Base-by-base conservation (phyloP, 92 coral and sea anemone species). In the Plumapathes pennacea region DNA sequence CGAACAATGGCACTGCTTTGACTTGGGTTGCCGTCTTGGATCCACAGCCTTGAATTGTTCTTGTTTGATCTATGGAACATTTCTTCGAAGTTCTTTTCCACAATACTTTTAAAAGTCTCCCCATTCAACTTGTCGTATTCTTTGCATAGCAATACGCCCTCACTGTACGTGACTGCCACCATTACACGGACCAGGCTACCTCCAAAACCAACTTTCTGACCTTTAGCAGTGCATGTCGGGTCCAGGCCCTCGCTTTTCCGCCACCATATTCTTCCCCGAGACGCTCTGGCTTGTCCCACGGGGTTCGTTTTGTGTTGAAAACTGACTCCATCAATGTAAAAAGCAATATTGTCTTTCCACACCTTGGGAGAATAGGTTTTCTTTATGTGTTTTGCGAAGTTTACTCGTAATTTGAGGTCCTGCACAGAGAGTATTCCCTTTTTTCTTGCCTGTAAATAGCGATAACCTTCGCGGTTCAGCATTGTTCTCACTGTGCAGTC, bases 51-150 rank as follows among this genome's bases (percentile, higher is more conserved):
- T 36, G 40, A 36, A 36, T 36, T 36, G 8, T n/a, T n/a, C 40
- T 36, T 36, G n/a, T 36, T 36, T 7, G 40, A 8, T 36, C n/a
- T 36, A 36, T 36, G 8, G 40, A 36, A 36, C 8, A 8, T n/a
- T 36, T n/a, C 9, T 8, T 36, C n/a, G n/a, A 36, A 36, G n/a
- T 36, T 8, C n/a, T 36, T n/a, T 7, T 7, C 9, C n/a, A 36
- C n/a, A 36, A 36, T 7, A n/a, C 40, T 8, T 36, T n/a, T n/a
- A n/a, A 36, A 36, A 8, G n/a, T 36, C n/a, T 36, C 40, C n/a
- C 40, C 40, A 36, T 36, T 36, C 40, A 36, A n/a, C 40, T 36
- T 36, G n/a, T 36, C 40, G 40, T 36, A 36, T n/a, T 36, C 40
- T n/a, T 36, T 8, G 40, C 40, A 36, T 7, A 36, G 40, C 8